These are phyloP conservation scores for Aphodius granarius DNA, from an alignment of 2,888 invertebrate genomes.

Conservation along the genomic window DNA sequence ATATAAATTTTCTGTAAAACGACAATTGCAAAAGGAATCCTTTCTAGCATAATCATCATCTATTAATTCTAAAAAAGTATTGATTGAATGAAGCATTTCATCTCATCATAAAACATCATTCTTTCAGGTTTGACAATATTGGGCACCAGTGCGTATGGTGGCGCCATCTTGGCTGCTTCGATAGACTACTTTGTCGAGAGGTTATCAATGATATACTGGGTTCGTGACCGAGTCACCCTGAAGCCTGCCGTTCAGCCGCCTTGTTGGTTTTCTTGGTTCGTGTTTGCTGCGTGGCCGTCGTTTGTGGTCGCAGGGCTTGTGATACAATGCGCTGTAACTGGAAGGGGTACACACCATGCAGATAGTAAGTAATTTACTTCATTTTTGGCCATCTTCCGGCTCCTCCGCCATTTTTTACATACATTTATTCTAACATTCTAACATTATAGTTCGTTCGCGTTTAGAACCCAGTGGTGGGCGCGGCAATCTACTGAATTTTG, in stretches of 20 bases:
- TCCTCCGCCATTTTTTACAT: not conserved
- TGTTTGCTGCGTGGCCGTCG: constrained; percentile 73
- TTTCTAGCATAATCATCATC: no score
- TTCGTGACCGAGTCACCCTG: constrained; percentile 68
- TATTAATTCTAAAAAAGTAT: no score
- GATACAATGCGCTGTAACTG: constrained; percentile 71
- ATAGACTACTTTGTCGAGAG: constrained; percentile 77
- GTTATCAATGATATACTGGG: constrained; percentile 70
- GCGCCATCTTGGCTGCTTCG: constrained; percentile 69
- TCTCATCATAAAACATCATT: not conserved
- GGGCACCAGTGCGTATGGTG: constrained; percentile 76
- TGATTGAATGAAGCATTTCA: no score
- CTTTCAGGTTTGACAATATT: constrained; percentile 67
- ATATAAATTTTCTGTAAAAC: no score
- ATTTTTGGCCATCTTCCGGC: not conserved
- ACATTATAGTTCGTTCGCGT: no score
- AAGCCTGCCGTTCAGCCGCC: constrained; percentile 60
- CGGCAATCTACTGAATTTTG: no score
- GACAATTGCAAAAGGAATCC: no score
- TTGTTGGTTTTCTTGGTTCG: constrained; percentile 75
- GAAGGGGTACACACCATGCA: constrained; percentile 65
- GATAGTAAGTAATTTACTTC: constrained; percentile 56
- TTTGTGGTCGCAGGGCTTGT: constrained; percentile 68
- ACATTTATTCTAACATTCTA: no score
- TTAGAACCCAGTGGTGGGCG: no score